Base-by-base conservation (phyloP, 2,888 invertebrate species). In the Aleiodes testaceus region DNA sequence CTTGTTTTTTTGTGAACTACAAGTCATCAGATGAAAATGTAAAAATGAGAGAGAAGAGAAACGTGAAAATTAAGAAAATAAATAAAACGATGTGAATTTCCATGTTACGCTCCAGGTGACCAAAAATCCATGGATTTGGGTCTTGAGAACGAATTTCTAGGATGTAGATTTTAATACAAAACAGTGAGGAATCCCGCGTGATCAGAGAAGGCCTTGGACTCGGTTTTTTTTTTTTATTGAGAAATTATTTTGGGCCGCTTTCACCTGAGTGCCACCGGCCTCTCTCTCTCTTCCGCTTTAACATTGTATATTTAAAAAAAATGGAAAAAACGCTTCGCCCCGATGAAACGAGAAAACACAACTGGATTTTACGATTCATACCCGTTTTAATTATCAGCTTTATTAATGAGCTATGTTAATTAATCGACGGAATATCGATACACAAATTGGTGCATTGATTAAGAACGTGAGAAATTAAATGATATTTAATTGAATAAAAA, bases 221-320 rank as follows among this genome's bases (percentile, higher is more conserved):
- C 36, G 18, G 42, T 18, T 18, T 12, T 30, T 65, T 44, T 59
- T 20, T 22, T 44, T 26, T 2, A 26, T 26, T 72, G 73, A 69
- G 75, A 69, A 74, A 80, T 79, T 79, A 79, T 84, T 84, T 85
- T 70, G 82, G 84, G 79, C 79, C 81, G 84, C 84, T 85, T 85
- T 85, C 85, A 80, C 80, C 80, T 74, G 77, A 79, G 76, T 77
- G 77, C 68, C 74, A 55, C 53, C 66, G 59, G 71, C 63, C 72
- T 50, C 36, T 6, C 52, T 20, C 44, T 42, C 16, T 18, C 53
- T 36, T 36, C 44, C n/a, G 50, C 18, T 22, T 18, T 11, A 66
- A 16, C 11, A 42, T 42, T 63, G 36, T 18, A 30, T 5, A 26
- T 30, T 12, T 11, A 14, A 26, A 44, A n/a, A n/a, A 14, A 63